Percentiles rank a stretch among this genome's conserved stretches.
phyloP scores from a whole-genome alignment of 2,797 vertebrate species.

The Danio tinwini region DNA sequence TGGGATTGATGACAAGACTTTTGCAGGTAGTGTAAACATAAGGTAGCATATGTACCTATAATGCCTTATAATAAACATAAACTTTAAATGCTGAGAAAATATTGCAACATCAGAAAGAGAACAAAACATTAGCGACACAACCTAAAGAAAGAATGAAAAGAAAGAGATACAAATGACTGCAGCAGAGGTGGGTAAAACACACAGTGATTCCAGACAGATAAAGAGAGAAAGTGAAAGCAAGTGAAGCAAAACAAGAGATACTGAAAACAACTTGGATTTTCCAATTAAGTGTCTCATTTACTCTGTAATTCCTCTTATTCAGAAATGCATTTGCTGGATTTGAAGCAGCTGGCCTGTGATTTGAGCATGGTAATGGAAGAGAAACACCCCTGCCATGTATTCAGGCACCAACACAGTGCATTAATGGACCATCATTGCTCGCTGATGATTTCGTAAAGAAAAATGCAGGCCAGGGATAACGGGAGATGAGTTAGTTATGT shows the following conservation, averaged over 20 bases:
- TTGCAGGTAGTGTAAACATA: too few relatives aligned
- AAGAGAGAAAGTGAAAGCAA: constrained; percentile 13
- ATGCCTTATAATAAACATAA: not conserved
- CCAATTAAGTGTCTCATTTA: constrained; percentile 86
- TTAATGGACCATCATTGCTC: constrained; percentile 73
- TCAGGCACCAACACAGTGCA: constrained; percentile 62
- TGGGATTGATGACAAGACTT: too few relatives aligned
- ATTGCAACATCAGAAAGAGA: not conserved
- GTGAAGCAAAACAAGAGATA: constrained; percentile 15
- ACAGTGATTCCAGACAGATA: constrained; percentile 30
- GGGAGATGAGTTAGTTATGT: constrained; percentile 60
- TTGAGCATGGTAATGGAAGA: constrained; percentile 72
- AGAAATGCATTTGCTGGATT: constrained; percentile 74
- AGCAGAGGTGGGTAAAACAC: constrained; percentile 51
- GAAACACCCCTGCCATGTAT: constrained; percentile 65
- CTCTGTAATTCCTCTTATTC: constrained; percentile 79
- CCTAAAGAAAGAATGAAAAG: constrained; percentile 47
- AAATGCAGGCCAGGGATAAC: constrained; percentile 68
- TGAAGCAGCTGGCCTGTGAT: constrained; percentile 72
- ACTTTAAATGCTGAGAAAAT: not conserved
- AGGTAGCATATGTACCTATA: not conserved
- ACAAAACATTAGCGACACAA: constrained; percentile 52
- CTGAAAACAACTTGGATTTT: constrained; percentile 70
- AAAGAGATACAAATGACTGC: constrained; percentile 12
- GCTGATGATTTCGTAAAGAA: constrained; percentile 63